Evolutionary conservation across 2,888 invertebrate genomes (phyloP), one percentile per base, ranked within the genome.

Genomic region (Herminia tarsipennalis): DNA sequence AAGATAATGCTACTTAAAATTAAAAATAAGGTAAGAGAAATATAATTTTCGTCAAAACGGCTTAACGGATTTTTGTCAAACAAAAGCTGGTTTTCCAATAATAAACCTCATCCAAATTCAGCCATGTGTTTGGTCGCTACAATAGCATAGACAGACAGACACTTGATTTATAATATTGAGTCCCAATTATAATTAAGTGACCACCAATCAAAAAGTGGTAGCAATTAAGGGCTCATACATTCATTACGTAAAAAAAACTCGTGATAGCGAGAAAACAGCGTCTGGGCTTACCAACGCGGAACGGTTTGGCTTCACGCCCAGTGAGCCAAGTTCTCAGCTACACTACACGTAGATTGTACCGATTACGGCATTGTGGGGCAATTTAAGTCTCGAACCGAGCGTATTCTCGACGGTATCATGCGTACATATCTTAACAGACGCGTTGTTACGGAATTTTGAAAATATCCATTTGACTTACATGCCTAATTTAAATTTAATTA

Each of bases 191-290:
- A n/a, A n/a, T n/a, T n/a, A 51, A 37, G 29, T 56, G 55, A 59
- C 53, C 62, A 70, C 69, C 73, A 79, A 81, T 81, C 80, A 81
- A 73, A 76, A 56, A n/a, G n/a, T n/a, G n/a, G n/a, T n/a, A n/a
- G 47, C 48, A 59, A 70, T 61, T 67, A 77, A 83, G 81, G 81
- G 77, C 49, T 67, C 66, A 66, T 69, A 66, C 73, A 70, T 67
- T 81, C 74, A 78, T 83, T 79, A 80, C 69, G 49, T 68, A 70
- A 69, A 78, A 81, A 78, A 75, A 69, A 73, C 63, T 62, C 70
- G 69, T 70, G 66, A 77, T 78, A 83, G 86, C 88, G 87, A 86
- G 88, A 88, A 87, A n/a, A 84, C 83, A 80, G 76, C 71, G 74
- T 76, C 73, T 76, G 78, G 53, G 72, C 55, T 72, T 76, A 84